A percentile compares a stretch with the other conserved stretches of the same genome.
Evolutionary conservation across 2,797 vertebrate genomes (phyloP).

Genomic region (Dryobates pubescens): DNA sequence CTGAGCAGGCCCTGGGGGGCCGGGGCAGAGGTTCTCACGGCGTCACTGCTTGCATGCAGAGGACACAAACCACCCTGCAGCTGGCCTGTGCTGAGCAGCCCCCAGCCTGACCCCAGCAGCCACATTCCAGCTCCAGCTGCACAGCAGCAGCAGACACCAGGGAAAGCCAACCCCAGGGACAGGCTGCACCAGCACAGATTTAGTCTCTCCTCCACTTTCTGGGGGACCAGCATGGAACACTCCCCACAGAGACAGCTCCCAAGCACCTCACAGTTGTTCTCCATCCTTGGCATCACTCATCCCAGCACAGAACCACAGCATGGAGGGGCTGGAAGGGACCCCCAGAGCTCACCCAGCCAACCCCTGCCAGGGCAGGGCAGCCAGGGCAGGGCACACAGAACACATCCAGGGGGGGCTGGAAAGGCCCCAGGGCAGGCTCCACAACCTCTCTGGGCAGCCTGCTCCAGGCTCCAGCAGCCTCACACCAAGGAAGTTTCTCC

Average conservation of each 20-base stretch:
- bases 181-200: background rate
- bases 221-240: background rate
- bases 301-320: background rate
- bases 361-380: no score
- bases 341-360: no score
- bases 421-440: no score
- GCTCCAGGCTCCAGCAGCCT: no score
- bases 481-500: no score
- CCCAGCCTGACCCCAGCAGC: background rate
- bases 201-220: background rate
- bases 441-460: no score
- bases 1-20: background rate
- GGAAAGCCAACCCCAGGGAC: background rate
- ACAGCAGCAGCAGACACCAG: conserved; percentile 30
- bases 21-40: background rate
- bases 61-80: conserved; percentile 13
- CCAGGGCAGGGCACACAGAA: no score
- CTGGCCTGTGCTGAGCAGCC: background rate
- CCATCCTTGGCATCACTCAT: background rate
- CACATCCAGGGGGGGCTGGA: no score
- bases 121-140: conserved; percentile 9
- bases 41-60: conserved; percentile 9
- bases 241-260: background rate
- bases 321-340: no score
- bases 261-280: background rate